Evolutionary conservation across 1,140 invertebrate species (phyloP), one percentile per base, ranked within the genome.

Genomic region (Psix sp.): DNA sequence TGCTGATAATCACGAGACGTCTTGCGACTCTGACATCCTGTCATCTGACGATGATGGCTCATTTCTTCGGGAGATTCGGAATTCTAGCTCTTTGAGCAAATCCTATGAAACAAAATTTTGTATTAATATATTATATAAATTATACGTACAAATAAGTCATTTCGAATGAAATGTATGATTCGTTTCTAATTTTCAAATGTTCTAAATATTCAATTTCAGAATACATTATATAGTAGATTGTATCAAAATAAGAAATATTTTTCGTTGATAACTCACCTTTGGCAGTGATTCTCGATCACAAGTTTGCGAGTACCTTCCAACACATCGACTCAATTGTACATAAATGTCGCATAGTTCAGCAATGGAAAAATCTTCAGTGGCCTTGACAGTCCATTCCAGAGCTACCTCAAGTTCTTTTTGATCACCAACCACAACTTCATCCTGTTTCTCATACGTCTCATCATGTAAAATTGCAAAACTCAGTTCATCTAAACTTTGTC

Each of bases 331-430:
- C 0, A 93, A 77, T 76, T 92, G 89, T 38, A 90, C 86, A 80
- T 92, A 90, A 38, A 91, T 82, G 74, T 93, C 91, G 20, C 91
- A 83, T 0, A 93, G 76, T 17, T 90, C 86, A 38, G 90, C 88
- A 10, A 92, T 83, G 0, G 90, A 86, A 49, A 90, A 89, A 16
- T 86, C 80, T 1, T 88, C 81, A 0, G 91, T 88, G 5, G 84
- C 73, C 49, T 89, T 84, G 14, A 90, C 88, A 16, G 89, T 90
- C 71, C 89, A 86, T 57, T 88, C 84, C 74, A 91, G 86, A 24
- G 89, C 82, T 72, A 83, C 87, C 68, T 91, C 89, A 73, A 93
- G 82, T 73, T 92, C 90, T 74, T 77, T 83, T 84, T 86, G 88
- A 77, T 90, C 89, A 70, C 91, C 87, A 70, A 90, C 71, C 60